These are phyloP conservation scores for Sebastes steindachneri DNA, from an alignment of 2,797 vertebrate genomes.

Conservation along the genomic window DNA sequence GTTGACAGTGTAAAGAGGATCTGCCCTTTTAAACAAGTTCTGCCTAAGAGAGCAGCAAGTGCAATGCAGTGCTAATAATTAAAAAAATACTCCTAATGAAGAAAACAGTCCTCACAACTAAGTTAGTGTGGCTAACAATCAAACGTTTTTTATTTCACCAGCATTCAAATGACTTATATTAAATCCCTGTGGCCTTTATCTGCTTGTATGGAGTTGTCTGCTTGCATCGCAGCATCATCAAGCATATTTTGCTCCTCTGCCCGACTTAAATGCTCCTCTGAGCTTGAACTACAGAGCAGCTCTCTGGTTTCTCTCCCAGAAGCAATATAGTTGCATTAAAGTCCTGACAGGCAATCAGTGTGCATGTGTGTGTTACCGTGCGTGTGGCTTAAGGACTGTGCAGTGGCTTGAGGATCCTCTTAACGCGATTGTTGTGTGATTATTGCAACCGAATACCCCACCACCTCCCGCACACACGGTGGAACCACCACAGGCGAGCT, in stretches of 20 bases:
- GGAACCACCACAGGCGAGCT: conserved; percentile 37
- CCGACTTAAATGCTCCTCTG: conserved; percentile 57
- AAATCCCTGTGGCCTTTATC: conserved; percentile 20
- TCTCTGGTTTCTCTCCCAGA: conserved; percentile 60
- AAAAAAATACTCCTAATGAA: neutral
- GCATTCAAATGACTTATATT: conserved; percentile 24
- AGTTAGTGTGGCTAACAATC: neutral
- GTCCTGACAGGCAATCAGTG: conserved; percentile 56
- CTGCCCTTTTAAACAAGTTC: conserved; percentile 6
- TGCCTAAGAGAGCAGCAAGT: neutral
- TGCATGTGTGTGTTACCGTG: conserved; percentile 36
- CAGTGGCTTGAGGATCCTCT: conserved; percentile 65
- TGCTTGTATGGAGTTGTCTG: conserved; percentile 33
- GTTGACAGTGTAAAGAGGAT: conserved; percentile 16
- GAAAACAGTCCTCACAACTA: neutral
- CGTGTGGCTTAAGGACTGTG: conserved; percentile 55
- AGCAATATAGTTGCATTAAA: conserved; percentile 64
- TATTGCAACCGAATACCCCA: conserved; percentile 54
- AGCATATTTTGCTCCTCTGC: conserved; percentile 33
- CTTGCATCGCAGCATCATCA: conserved; percentile 36
- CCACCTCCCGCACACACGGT: conserved; percentile 21
- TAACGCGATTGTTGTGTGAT: conserved; percentile 74
- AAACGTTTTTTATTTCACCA: neutral
- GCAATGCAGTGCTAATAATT: neutral
- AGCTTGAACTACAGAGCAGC: conserved; percentile 43